Base-by-base conservation (phyloP, 2,113 vertebrate genomes). In the Genyomyrus donnyi region DNA sequence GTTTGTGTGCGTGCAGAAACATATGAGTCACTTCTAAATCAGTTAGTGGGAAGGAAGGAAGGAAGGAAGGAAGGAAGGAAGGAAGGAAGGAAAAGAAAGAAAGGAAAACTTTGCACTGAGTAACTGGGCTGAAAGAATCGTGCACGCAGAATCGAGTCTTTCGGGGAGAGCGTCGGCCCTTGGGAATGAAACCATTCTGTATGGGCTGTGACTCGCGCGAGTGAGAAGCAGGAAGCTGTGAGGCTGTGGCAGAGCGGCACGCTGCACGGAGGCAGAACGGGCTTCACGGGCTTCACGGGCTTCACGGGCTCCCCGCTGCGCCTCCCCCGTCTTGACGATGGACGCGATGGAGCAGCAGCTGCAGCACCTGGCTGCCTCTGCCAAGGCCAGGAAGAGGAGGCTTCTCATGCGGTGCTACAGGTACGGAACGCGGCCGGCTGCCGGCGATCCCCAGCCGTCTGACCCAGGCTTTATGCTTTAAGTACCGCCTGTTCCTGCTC, bases 321-420 rank as follows among this genome's bases (percentile, higher is more conserved):
- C 21, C 84, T 49, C 21, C n/a, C 9, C 84, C 27, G 6, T 49
- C 9, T 49, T 10, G 10, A 8, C 84, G 45, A 86, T 86, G 84
- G 84, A 86, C 5, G 17, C 21, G 24, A 10, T 50, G 13, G 84
- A 86, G 45, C 84, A 77, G 17, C 70, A 85, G 42, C 84, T 17
- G 35, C 70, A 77, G 5, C 35, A 49, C 46, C 46, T 50, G 84
- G 42, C 46, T 2, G 45, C 24, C 10, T 50, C 48, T 31, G 45
- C 84, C 84, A 24, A 48, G 84, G n/a, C 46, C 84, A 49, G n/a
- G 84, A 86, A 86, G 84, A 50, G 84, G 84, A 86, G 50, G 84
- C 84, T 86, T n/a, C 84, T 86, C 6, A 24, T 50, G 45, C 50
- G 84, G n/a, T 86, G 84, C 21, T 86, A 46, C 84, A 86, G 84